Evolutionary conservation across 2,888 invertebrate genomes (phyloP).

Genomic region (Magallana nippona): DNA sequence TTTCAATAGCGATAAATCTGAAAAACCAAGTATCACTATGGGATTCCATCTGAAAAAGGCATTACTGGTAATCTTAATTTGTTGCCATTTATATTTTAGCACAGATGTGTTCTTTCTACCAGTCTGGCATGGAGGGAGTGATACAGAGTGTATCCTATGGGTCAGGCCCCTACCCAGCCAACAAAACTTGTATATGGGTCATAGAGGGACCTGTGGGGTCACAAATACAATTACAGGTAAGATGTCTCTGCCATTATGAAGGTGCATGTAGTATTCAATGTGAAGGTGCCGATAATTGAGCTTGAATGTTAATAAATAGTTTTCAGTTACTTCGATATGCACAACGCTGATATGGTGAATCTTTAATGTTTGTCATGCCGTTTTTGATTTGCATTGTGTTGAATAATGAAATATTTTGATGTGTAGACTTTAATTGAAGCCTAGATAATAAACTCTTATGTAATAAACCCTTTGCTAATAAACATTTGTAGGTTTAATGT

Average conservation of each 20-base stretch:
- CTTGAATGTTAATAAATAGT: too few relatives aligned
- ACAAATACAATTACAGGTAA: constrained; percentile 62
- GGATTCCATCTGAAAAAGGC: too few relatives aligned
- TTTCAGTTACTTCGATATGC: too few relatives aligned
- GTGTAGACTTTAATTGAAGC: too few relatives aligned
- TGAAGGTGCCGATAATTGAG: too few relatives aligned
- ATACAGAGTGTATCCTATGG: constrained; percentile 45
- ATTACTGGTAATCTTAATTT: not conserved
- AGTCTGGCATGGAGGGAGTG: constrained; percentile 52
- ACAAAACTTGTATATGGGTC: constrained; percentile 62
- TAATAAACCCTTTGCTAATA: too few relatives aligned
- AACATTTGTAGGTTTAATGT: too few relatives aligned
- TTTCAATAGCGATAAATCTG: too few relatives aligned
- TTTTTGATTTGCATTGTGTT: not conserved
- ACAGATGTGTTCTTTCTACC: constrained; percentile 53
- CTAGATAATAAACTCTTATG: too few relatives aligned
- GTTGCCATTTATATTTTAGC: constrained; percentile 41
- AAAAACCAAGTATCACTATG: too few relatives aligned
- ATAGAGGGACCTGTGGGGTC: constrained; percentile 59
- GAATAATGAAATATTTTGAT: too few relatives aligned
- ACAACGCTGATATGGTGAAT: not conserved
- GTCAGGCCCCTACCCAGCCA: constrained; percentile 47
- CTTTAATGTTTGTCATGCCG: not conserved
- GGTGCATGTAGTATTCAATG: not conserved
- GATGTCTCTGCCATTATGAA: not conserved